phyloP scores from a whole-genome alignment of 2,888 invertebrate genomes.

The Pseudoips prasinana region DNA sequence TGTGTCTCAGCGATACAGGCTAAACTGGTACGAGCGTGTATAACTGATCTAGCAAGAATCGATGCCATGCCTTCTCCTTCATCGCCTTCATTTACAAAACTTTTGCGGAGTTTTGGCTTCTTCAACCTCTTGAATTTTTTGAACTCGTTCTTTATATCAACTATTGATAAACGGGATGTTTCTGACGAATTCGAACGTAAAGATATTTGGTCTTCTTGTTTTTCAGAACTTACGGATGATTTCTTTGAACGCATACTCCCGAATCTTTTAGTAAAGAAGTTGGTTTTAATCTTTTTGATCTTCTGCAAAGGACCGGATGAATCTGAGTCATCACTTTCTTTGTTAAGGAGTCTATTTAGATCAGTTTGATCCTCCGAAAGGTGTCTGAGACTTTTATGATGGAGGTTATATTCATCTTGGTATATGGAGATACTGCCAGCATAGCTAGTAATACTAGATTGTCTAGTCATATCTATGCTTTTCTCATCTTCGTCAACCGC shows the following conservation, averaged over 20 bases:
- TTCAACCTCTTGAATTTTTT: slow-evolving; percentile 69
- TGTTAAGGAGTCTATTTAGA: slow-evolving; percentile 74
- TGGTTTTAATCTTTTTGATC: slow-evolving; percentile 83
- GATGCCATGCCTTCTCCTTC: slow-evolving; percentile 85
- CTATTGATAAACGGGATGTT: slow-evolving; percentile 66
- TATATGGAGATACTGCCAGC: slow-evolving; percentile 61
- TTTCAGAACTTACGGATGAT: slow-evolving; percentile 50
- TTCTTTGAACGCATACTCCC: slow-evolving; percentile 78
- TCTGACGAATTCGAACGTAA: slow-evolving; percentile 77
- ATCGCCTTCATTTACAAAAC: slow-evolving; percentile 58
- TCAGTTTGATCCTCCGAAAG: slow-evolving; percentile 70
- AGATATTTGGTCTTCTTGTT: slow-evolving; percentile 77
- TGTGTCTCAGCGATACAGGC: slow-evolving; percentile 82
- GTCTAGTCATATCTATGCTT: slow-evolving; percentile 48
- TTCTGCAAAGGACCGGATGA: slow-evolving; percentile 73
- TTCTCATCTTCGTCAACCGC: slow-evolving; percentile 64
- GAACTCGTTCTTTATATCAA: slow-evolving; percentile 66
- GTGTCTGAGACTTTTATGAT: slow-evolving; percentile 61
- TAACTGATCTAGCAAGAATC: slow-evolving; percentile 84
- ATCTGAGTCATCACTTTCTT: slow-evolving; percentile 70
- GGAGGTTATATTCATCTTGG: slow-evolving; percentile 56
- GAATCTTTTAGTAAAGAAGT: slow-evolving; percentile 84
- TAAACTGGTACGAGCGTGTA: slow-evolving; percentile 81
- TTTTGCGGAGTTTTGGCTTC: slow-evolving; percentile 60
- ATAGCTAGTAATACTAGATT: slow-evolving; percentile 56